A percentile compares a stretch with the other conserved stretches of the same genome.
Evolutionary conservation across 2,797 vertebrate genomes (phyloP).

Genomic region (Darevskia nairensis): DNA sequence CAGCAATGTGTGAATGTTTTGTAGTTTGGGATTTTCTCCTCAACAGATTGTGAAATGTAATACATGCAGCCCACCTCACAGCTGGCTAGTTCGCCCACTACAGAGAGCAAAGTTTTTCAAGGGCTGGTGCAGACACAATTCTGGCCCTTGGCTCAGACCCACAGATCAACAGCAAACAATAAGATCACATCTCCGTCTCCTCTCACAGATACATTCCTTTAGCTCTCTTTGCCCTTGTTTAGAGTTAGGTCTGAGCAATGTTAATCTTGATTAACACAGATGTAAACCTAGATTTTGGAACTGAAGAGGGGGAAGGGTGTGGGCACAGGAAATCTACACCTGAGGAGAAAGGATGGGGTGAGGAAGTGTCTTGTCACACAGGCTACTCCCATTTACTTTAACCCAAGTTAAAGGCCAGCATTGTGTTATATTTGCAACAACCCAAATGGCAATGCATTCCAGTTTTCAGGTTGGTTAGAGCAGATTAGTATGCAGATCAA

Average conservation of each 20-base stretch:
- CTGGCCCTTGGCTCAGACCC: background rate
- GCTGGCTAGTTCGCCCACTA: conserved; percentile 15
- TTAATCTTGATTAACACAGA: background rate
- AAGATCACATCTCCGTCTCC: background rate
- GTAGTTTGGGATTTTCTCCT: background rate
- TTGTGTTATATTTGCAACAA: background rate
- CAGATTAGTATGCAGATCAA: conserved; percentile 32
- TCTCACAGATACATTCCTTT: background rate
- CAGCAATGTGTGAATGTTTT: background rate
- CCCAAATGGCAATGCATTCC: conserved; percentile 28
- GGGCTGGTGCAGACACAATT: background rate
- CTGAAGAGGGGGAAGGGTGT: background rate
- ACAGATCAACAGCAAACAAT: background rate
- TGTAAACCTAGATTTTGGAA: conserved; percentile 3
- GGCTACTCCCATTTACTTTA: background rate
- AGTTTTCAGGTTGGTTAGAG: conserved; percentile 38
- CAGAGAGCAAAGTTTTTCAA: conserved; percentile 43
- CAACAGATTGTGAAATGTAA: background rate
- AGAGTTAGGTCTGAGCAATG: background rate
- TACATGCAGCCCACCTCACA: conserved; percentile 3
- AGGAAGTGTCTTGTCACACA: background rate
- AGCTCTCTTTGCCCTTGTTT: background rate
- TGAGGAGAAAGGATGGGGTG: background rate
- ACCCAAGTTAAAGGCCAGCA: background rate
- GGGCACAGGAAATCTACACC: background rate